Base-by-base conservation (phyloP, 2,797 vertebrate genomes). In the Sandelia bainsii region DNA sequence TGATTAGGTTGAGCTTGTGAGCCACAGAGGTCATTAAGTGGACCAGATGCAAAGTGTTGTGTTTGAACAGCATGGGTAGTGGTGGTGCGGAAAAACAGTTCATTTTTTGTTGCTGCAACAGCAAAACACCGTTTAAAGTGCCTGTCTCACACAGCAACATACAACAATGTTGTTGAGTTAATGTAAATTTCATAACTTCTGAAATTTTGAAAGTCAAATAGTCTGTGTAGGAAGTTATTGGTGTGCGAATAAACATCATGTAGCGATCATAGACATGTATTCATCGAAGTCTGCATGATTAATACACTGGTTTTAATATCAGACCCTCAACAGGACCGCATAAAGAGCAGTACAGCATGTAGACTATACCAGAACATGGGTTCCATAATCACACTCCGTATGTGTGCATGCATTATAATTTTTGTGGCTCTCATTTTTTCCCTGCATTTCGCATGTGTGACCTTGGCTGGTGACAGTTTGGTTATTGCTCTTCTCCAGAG, bases 381-480 rank as follows among this genome's bases (percentile, higher is more conserved):
- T 72, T 79, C 59, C 49, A 29, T 52, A 62, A 52, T 81, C 45
- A 48, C n/a, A 1, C 53, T 69, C 50, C 77, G 22, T 42, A 10
- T 62, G 52, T 69, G 45, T 46, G 39, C 10, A 34, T 58, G n/a
- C 22, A 9, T 59, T 49, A 19, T 44, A 37, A 19, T 62, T 23
- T 62, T 23, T 75, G 48, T 44, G 58, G 20, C 40, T 72, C 45
- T 29, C 29, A 48, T 79, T 68, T 81, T 65, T 79, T 72, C 52
- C 46, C 65, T 52, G 48, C 52, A 59, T 46, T 29, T 16, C 20
- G 46, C 19, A 79, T 81, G 61, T 83, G 78, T 74, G 77, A 83
- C 61, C 72, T 77, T 82, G n/a, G n/a, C n/a, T n/a, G n/a, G n/a
- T n/a, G 79, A 53, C 77, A 84, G 60, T 66, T 82, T 48, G 64